A percentile compares a stretch with the other conserved stretches of the same genome.
phyloP scores from a whole-genome alignment of 2,113 vertebrate genomes.

The Crypturellus undulatus region DNA sequence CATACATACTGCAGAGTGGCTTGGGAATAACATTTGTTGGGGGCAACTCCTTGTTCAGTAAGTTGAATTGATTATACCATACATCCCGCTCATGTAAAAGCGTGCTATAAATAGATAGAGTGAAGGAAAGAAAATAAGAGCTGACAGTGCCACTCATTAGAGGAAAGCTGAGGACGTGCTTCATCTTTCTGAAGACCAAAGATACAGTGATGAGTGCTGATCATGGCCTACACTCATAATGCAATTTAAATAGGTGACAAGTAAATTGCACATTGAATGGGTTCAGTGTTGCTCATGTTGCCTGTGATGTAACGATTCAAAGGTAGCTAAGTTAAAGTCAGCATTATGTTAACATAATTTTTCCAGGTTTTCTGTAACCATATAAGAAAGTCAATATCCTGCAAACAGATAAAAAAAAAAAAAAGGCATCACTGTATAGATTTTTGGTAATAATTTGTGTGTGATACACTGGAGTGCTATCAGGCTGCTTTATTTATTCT shows the following conservation, averaged over 20 bases:
- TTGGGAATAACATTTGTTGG: neutral
- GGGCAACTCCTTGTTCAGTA: accelerated
- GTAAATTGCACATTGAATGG: neutral
- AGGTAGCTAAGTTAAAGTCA: neutral
- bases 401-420: neutral
- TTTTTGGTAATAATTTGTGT: neutral
- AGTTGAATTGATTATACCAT: accelerated
- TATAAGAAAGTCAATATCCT: no score
- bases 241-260: neutral
- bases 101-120: no score
- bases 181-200: accelerated
- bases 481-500: accelerated
- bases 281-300: accelerated
- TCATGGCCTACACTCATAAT: neutral
- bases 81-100: neutral
- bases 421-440: accelerated
- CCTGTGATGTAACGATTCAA: neutral
- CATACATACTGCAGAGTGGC: neutral
- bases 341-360: neutral
- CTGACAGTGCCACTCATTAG: neutral
- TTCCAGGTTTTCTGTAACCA: neutral
- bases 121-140: accelerated
- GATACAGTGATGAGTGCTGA: no score
- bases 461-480: accelerated
- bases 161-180: neutral